Evolutionary conservation across 2,888 invertebrate genomes (phyloP).

Genomic region (Rhogogaster chlorosoma): DNA sequence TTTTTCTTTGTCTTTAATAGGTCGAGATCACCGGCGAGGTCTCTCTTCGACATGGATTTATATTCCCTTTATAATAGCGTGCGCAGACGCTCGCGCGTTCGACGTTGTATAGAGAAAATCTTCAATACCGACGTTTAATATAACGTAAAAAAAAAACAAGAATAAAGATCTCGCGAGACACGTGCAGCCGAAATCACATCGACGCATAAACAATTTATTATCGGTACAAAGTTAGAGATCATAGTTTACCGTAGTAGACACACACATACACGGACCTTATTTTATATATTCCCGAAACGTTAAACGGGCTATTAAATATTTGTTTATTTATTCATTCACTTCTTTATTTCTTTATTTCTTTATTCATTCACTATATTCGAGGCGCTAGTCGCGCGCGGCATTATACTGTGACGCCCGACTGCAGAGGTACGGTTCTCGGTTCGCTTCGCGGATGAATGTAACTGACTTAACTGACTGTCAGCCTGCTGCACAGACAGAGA

Average conservation of each 20-base stretch:
- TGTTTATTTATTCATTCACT: background rate
- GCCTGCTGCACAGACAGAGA: constrained; percentile 62
- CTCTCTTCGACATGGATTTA: background rate
- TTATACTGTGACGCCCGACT: background rate
- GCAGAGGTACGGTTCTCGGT: background rate
- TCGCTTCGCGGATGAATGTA: constrained; percentile 59
- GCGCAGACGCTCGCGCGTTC: too few species aligned
- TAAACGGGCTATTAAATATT: background rate
- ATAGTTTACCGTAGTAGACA: background rate
- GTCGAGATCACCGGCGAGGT: background rate
- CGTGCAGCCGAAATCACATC: background rate
- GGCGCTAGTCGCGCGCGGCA: background rate
- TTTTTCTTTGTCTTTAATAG: background rate
- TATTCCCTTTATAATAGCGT: background rate
- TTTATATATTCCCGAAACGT: background rate
- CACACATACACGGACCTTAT: background rate
- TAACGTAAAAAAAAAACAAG: background rate
- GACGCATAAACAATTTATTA: background rate
- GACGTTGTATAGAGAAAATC: background rate
- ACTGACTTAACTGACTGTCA: constrained; percentile 67
- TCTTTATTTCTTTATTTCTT: too few species aligned
- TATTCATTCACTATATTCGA: background rate
- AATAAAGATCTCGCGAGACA: background rate
- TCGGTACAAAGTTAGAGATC: background rate
- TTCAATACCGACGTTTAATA: background rate